Evolutionary conservation across 2,797 vertebrate genomes (phyloP), one percentile per base, ranked within the genome.

Genomic region (Syndactyla subalaris): DNA sequence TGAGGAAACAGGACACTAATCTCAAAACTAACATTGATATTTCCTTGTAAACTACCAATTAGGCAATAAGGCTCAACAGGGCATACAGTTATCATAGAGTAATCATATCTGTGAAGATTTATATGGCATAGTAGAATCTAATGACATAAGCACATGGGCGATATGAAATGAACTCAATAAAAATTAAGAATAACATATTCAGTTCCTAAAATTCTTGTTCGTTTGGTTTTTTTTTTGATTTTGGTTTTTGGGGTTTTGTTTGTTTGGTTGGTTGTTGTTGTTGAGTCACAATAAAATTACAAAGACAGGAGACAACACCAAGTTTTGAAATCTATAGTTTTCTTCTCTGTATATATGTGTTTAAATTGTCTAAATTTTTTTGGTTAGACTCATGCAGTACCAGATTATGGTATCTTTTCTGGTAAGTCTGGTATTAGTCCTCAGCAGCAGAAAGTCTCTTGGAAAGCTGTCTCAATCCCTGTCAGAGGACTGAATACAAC

Each of bases 31-130:
- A 73, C 29, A 75, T 10, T 94, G 61, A 61, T 39, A 92, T 66
- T 95, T 92, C 52, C 62, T 93, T 91, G 66, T 88, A 75, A 85
- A 85, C 73, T 89, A 72, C 76, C 71, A 96, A 91, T 95, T 94
- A 92, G 72, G 38, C 79, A 75, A 39, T 78, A 94, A 92, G 61
- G 79, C 61, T 93, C 49, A 87, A 91, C 38, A 92, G 36, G 46
- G 41, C 57, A 74, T 49, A 46, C 51, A 67, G 55, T 86, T 97
- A 87, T 80, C 61, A 79, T 27, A 59, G 86, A 84, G 32, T 89
- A 95, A 91, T 95, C 75, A 82, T 63, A 81, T 39, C 27, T 70
- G 52, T 68, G 49, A 16, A 81, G 38, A 87, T 92, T 86, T 93
- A 91, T 66, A 88, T 74, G 73, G 18, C 27, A 71, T 43, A 88